These are phyloP conservation scores for Noturus placidus DNA, from an alignment of 2,113 vertebrate genomes.

Conservation along the genomic window DNA sequence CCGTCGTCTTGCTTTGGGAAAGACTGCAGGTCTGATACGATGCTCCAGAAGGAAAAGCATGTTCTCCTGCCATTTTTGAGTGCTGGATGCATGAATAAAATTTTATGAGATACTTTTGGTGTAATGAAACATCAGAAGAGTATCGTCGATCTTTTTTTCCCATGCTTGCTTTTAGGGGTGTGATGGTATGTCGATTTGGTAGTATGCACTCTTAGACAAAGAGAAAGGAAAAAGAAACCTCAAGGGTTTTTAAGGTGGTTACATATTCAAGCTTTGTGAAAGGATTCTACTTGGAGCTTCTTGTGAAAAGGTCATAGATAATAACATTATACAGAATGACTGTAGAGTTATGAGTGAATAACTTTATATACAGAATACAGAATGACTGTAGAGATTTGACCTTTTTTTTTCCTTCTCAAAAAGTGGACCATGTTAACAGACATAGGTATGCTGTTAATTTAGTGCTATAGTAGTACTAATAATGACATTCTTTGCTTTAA, in stretches of 20 bases:
- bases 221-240: not conserved
- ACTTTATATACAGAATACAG: too few species aligned
- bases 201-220: not conserved
- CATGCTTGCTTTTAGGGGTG: slow-evolving; percentile 6
- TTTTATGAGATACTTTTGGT: not conserved
- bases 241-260: not conserved
- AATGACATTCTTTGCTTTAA: not conserved
- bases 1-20: not conserved
- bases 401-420: not conserved
- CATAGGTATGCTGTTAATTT: not conserved
- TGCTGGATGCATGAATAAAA: not conserved
- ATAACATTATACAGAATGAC: not conserved
- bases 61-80: slow-evolving; percentile 17
- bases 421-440: not conserved
- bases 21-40: not conserved
- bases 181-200: not conserved
- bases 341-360: not conserved
- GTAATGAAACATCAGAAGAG: not conserved
- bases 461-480: not conserved
- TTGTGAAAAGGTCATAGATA: not conserved
- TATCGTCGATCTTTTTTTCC: not conserved
- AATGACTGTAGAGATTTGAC: not conserved
- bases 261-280: not conserved
- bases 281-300: not conserved
- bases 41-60: not conserved